Evolutionary conservation across 2,113 vertebrate species (phyloP).

Genomic region (Penelope pileata): DNA sequence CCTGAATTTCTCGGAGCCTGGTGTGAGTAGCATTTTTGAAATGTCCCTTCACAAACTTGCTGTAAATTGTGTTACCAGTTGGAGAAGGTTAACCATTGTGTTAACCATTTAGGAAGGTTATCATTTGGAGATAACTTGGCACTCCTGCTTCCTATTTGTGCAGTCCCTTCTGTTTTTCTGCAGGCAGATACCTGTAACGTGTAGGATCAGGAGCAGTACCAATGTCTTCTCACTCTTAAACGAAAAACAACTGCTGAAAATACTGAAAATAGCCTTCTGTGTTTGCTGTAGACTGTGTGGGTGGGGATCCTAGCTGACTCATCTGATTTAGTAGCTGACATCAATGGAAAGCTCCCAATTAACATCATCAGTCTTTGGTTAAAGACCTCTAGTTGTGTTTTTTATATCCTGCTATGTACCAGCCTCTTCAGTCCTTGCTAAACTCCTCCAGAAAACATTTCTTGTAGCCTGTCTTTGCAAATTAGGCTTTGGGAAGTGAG

Average conservation of each 20-base stretch:
- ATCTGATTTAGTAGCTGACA: not conserved
- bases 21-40: not conserved
- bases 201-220: not conserved
- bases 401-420: not conserved
- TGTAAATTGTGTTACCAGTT: too few relatives aligned
- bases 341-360: not conserved
- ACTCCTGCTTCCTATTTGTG: not conserved
- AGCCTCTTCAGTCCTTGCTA: not conserved
- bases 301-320: too few relatives aligned
- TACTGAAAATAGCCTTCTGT: not conserved
- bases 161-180: not conserved
- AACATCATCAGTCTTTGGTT: not conserved
- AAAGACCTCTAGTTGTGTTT: not conserved
- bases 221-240: not conserved
- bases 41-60: not conserved
- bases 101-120: not conserved
- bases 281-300: not conserved
- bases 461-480: not conserved
- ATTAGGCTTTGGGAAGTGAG: not conserved
- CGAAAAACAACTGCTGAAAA: not conserved
- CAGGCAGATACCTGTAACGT: not conserved
- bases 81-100: too few relatives aligned
- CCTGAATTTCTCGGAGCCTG: not conserved
- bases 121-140: rapidly evolving
- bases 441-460: not conserved